Percentiles rank a stretch among this genome's conserved stretches.
These are phyloP conservation scores for Drosophila quasianomalipes DNA, from an alignment of 2,888 invertebrate genomes.

Conservation along the genomic window DNA sequence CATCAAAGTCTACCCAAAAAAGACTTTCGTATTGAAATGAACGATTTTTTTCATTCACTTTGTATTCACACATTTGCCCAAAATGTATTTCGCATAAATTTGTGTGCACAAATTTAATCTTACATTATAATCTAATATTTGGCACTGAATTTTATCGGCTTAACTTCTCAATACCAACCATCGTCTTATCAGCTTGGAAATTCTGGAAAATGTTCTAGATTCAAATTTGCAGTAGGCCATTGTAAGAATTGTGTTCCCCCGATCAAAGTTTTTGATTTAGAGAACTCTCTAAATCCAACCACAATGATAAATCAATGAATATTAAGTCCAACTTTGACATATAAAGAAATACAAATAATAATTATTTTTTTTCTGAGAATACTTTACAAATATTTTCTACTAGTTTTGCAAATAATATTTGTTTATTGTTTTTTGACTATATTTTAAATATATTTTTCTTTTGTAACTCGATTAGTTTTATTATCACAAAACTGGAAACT, in stretches of 20 bases:
- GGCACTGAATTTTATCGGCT: constrained; percentile 21
- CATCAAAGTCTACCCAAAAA: constrained; percentile 43
- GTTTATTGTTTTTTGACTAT: background rate
- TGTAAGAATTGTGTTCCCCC: background rate
- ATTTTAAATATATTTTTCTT: background rate
- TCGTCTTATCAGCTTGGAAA: background rate
- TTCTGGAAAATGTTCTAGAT: background rate
- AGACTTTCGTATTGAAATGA: constrained; percentile 45
- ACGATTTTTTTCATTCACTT: constrained; percentile 49
- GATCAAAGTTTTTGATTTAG: background rate
- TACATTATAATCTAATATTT: constrained; percentile 21
- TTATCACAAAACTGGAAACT: background rate
- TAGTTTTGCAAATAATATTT: background rate
- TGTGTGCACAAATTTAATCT: constrained; percentile 33
- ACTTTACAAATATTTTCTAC: background rate
- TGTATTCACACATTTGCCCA: constrained; percentile 31
- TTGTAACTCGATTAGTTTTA: background rate
- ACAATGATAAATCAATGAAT: background rate
- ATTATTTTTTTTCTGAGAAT: background rate
- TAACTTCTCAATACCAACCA: background rate
- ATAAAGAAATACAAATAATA: background rate
- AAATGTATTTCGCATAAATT: constrained; percentile 8
- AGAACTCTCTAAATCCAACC: background rate
- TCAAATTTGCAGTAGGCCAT: background rate
- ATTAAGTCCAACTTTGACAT: background rate